phyloP scores from a whole-genome alignment of 2,888 invertebrate genomes.

The Melanophora roralis region DNA sequence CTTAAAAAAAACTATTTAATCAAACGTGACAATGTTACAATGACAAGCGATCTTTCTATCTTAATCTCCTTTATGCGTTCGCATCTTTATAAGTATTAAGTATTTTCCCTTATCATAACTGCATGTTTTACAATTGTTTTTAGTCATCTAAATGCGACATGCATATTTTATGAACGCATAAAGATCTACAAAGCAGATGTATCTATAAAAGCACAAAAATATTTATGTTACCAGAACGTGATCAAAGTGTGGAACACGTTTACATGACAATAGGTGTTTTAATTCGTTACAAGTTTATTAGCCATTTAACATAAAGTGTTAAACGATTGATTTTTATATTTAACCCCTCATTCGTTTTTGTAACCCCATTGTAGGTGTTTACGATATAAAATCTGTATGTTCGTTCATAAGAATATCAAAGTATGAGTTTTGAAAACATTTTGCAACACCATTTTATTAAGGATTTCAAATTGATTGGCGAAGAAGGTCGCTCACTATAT shows the following conservation, averaged over 20 bases:
- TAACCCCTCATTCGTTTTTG: background rate
- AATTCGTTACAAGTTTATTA: constrained; percentile 54
- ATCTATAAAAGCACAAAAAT: background rate
- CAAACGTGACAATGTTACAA: no score
- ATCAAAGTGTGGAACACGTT: constrained; percentile 59
- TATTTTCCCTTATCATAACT: background rate
- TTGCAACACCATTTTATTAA: constrained; percentile 28
- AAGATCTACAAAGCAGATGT: constrained; percentile 16
- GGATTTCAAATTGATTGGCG: constrained; percentile 8
- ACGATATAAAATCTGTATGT: constrained; percentile 33
- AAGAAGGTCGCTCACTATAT: constrained; percentile 15
- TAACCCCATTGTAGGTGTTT: background rate
- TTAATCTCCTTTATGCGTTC: no score
- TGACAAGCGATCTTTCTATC: no score
- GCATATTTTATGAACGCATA: constrained; percentile 42
- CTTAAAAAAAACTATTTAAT: no score
- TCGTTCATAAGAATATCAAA: constrained; percentile 50
- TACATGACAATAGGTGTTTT: constrained; percentile 54
- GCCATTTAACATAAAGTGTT: constrained; percentile 6
- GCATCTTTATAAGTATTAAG: no score
- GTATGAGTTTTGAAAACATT: constrained; percentile 39
- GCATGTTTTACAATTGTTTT: constrained; percentile 34
- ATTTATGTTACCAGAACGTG: constrained; percentile 43
- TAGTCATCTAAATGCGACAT: constrained; percentile 46
- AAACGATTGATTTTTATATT: constrained; percentile 2